Evolutionary conservation across 2,113 vertebrate genomes (phyloP).

Genomic region (Alexandromys fortis): DNA sequence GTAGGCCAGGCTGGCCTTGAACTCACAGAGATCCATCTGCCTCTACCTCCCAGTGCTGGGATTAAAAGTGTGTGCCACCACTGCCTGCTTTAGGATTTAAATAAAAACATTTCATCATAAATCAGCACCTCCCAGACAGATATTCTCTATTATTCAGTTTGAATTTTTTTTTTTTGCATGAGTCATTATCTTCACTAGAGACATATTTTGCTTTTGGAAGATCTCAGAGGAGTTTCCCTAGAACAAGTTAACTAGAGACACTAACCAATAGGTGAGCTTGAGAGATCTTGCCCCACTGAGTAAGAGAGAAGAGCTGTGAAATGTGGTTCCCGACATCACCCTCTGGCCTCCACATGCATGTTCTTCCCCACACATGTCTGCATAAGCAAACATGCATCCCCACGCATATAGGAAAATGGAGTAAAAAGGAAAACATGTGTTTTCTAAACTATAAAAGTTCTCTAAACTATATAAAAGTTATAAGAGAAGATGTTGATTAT

Average conservation of each 20-base stretch:
- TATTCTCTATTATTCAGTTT: conserved; percentile 16
- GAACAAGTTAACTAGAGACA: neutral
- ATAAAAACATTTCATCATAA: neutral
- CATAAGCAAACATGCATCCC: neutral
- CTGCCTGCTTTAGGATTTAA: neutral
- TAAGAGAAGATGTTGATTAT: conserved; percentile 32
- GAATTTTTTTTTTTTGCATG: neutral
- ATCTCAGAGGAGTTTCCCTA: neutral
- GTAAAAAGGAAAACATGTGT: neutral
- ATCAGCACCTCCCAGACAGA: neutral
- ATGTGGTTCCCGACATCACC: neutral
- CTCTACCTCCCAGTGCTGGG: neutral
- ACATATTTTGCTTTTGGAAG: conserved; percentile 28
- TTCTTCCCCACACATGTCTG: neutral
- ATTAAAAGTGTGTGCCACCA: neutral
- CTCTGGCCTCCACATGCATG: neutral
- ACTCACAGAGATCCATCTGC: neutral
- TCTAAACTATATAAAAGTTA: neutral
- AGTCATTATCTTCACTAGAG: conserved; percentile 37
- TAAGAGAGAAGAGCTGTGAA: too few species aligned
- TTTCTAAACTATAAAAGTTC: neutral
- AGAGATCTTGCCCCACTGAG: neutral
- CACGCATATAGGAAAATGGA: neutral
- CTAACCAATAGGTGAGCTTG: neutral
- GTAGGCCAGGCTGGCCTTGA: neutral